These are phyloP conservation scores for Galago senegalensis DNA, from an alignment of 2,797 vertebrate genomes.

Conservation along the genomic window DNA sequence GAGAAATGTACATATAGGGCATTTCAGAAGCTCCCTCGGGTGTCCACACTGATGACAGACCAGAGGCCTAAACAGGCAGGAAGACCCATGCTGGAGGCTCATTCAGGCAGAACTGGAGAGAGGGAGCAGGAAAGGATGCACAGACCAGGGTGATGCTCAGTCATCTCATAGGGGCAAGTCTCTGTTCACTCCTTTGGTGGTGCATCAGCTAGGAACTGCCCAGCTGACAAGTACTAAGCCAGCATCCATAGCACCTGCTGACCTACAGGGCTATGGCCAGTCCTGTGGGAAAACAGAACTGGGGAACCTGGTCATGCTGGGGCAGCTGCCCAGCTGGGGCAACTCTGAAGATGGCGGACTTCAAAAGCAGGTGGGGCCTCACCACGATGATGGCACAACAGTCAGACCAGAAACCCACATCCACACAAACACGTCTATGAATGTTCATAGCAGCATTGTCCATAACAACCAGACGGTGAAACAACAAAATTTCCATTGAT, in stretches of 20 bases:
- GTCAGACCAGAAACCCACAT: accelerated
- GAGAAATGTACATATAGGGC: not conserved
- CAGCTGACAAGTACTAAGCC: not conserved
- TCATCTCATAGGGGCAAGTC: not conserved
- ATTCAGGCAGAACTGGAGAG: not conserved
- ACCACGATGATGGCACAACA: accelerated
- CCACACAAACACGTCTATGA: accelerated
- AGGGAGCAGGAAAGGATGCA: not conserved
- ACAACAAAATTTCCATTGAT: accelerated
- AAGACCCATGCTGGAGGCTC: not conserved
- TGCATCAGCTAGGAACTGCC: not conserved
- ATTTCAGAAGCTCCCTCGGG: not conserved
- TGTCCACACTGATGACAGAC: not conserved
- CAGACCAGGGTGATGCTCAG: not conserved
- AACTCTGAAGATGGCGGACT: not conserved
- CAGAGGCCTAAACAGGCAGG: not conserved
- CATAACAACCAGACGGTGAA: not conserved
- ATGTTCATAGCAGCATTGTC: not conserved
- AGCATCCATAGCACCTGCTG: accelerated
- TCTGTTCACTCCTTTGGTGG: not conserved
- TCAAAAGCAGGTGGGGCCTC: accelerated
- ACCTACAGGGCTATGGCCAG: not conserved
- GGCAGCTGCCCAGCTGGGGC: not conserved
- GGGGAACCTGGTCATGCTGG: not conserved
- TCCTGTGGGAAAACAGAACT: not conserved